These are phyloP conservation scores for Dermochelys coriacea DNA, from an alignment of 2,797 vertebrate species.

Conservation along the genomic window DNA sequence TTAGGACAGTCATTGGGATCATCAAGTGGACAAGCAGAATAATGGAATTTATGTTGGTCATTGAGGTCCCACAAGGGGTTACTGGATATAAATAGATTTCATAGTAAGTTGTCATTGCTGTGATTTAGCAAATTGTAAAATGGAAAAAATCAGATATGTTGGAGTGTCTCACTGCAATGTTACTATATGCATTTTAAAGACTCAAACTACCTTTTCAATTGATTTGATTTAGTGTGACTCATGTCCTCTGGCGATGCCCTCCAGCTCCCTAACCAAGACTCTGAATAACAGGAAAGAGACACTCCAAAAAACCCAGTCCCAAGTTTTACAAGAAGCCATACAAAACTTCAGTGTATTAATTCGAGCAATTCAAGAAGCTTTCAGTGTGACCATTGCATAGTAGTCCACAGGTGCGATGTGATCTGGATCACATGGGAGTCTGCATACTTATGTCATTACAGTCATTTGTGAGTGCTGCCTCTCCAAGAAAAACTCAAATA, in stretches of 20 bases:
- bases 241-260: background rate
- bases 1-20: background rate
- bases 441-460: background rate
- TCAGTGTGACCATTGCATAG: fast-evolving
- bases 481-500: background rate
- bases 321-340: background rate
- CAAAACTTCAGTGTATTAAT: background rate
- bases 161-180: too few relatives aligned
- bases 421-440: background rate
- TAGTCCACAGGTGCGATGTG: fast-evolving
- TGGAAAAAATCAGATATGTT: background rate
- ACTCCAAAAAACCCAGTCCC: background rate
- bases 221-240: fast-evolving
- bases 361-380: background rate
- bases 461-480: background rate
- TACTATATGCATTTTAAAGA: background rate
- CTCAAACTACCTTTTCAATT: fast-evolving
- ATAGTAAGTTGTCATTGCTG: background rate
- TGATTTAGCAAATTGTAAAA: background rate
- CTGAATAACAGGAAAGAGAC: background rate
- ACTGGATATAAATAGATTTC: background rate
- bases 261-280: background rate
- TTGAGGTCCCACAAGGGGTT: background rate
- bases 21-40: background rate
- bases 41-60: background rate